Conservation (phyloP, 2,797 vertebrate genomes). For the Acanthurus leucopareius region DNA sequence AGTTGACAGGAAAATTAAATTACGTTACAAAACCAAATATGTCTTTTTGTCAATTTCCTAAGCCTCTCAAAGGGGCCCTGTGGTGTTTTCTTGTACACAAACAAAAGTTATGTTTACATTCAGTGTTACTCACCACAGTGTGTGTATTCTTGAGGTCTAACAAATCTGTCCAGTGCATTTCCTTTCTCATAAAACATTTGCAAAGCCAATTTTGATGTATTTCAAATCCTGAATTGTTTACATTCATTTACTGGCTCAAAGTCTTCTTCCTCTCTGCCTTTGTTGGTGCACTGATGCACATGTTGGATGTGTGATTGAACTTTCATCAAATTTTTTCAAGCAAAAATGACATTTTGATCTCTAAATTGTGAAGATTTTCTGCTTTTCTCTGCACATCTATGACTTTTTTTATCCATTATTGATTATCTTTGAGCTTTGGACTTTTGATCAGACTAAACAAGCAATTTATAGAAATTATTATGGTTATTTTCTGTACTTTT, state of each 20-base stretch:
- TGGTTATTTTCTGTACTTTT: not conserved
- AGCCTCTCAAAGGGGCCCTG: not conserved
- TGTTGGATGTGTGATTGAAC: not conserved
- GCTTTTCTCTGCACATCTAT: not conserved
- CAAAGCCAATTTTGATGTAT: not conserved
- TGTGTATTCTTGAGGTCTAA: not conserved
- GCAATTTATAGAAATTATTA: not conserved
- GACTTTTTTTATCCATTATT: no score
- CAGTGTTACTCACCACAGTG: not conserved
- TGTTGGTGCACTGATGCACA: no score
- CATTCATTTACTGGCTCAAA: no score
- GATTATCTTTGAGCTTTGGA: not conserved
- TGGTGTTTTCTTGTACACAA: not conserved
- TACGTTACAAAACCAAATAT: not conserved
- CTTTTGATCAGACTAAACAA: not conserved
- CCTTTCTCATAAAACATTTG: no score
- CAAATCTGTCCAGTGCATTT: not conserved
- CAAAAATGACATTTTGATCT: not conserved
- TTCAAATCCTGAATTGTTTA: not conserved
- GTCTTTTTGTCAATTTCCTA: not conserved
- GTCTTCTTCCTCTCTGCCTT: not conserved
- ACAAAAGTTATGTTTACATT: not conserved
- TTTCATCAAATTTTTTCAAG: not conserved
- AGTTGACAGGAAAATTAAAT: conserved; percentile 3
- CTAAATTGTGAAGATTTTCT: not conserved